Evolutionary conservation across 2,797 vertebrate genomes (phyloP).

Genomic region (Cirrhinus mrigala): DNA sequence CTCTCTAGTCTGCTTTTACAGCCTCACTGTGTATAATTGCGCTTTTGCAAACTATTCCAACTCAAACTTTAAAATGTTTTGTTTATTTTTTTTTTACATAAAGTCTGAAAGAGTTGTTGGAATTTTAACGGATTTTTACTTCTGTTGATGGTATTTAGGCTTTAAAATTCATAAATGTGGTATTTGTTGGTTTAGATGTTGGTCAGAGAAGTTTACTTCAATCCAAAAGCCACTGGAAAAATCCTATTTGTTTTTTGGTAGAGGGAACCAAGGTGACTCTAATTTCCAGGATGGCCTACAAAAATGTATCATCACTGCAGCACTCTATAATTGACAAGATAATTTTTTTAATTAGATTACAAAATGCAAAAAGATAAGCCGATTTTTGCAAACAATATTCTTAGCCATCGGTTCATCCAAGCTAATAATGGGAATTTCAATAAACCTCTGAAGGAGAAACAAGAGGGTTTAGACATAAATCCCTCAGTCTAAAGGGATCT

Average conservation of each 20-base stretch:
- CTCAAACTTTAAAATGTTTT: no score
- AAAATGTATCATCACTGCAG: not conserved
- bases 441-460: conserved; percentile 22
- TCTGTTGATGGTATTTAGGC: not conserved
- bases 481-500: conserved; percentile 1
- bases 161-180: not conserved
- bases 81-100: not conserved
- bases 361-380: not conserved
- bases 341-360: not conserved
- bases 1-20: not conserved
- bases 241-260: not conserved
- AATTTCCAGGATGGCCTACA: no score
- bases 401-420: not conserved
- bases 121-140: not conserved
- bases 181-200: not conserved
- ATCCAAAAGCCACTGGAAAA: not conserved
- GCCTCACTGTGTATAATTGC: not conserved
- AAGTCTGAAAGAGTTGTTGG: not conserved
- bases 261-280: not conserved
- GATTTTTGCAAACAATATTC: not conserved
- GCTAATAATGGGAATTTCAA: conserved; percentile 3
- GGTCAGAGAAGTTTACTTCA: not conserved
- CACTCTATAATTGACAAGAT: not conserved
- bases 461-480: conserved; percentile 29
- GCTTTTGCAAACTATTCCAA: no score